Conservation (phyloP, 2,113 vertebrate species). For the Buteo buteo region DNA sequence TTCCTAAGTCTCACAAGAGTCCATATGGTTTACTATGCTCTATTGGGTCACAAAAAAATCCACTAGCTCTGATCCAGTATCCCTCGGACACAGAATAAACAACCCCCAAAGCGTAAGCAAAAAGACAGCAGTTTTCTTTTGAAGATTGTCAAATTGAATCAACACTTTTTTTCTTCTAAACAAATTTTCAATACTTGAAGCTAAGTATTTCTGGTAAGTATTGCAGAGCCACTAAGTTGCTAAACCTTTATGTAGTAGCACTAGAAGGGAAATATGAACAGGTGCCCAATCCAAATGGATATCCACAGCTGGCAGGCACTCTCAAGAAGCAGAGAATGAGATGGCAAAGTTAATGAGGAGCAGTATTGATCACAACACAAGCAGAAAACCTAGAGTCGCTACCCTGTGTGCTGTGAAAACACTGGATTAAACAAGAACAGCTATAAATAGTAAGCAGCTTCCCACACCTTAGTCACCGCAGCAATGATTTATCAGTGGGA, state of each 20-base stretch:
- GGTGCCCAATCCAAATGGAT: constrained; percentile 61
- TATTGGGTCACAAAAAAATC: background rate
- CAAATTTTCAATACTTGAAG: background rate
- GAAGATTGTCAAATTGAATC: background rate
- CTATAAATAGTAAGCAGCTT: background rate
- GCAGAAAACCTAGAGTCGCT: constrained; percentile 18
- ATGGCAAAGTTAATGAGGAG: constrained; percentile 68
- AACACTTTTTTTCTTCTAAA: background rate
- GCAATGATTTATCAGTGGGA: background rate
- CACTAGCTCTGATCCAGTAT: background rate
- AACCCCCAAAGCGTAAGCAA: background rate
- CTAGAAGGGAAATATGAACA: constrained; percentile 10
- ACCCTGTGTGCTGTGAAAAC: background rate
- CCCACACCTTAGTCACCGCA: background rate
- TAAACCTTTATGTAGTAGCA: background rate
- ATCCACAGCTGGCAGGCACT: constrained; percentile 56
- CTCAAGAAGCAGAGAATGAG: constrained; percentile 60
- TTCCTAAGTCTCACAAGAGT: background rate
- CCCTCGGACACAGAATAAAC: background rate
- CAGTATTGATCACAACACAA: constrained; percentile 67
- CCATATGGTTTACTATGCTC: fast-evolving
- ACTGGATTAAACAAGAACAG: background rate
- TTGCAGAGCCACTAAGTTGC: background rate
- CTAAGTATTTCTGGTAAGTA: background rate
- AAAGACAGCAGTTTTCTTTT: background rate